Evolutionary conservation across 2,797 vertebrate species (phyloP).

Genomic region (Cephalopachus bancanus): DNA sequence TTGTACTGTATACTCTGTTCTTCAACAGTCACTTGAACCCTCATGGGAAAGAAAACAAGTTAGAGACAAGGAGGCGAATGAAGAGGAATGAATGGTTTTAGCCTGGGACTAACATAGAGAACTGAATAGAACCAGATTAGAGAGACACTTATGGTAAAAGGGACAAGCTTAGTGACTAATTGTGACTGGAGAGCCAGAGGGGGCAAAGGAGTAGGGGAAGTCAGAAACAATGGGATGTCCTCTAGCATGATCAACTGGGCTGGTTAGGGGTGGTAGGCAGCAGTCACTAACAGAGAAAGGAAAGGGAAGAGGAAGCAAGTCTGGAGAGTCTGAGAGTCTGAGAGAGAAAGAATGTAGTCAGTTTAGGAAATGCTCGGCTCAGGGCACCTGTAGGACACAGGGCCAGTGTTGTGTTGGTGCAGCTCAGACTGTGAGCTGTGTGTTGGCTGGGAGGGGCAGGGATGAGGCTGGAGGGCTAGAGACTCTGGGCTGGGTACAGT

Average conservation of each 20-base stretch:
- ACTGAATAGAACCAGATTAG: rapidly evolving
- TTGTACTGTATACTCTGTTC: no score
- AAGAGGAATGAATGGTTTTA: background rate
- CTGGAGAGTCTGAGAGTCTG: no score
- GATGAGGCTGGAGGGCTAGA: no score
- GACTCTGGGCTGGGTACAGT: no score
- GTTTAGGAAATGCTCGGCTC: rapidly evolving
- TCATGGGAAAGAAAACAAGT: background rate
- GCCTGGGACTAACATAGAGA: background rate
- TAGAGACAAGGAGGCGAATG: background rate
- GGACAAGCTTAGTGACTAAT: background rate
- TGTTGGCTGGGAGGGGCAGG: background rate
- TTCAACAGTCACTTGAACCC: background rate
- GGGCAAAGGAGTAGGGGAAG: background rate
- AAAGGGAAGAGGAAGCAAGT: no score
- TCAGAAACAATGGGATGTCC: background rate
- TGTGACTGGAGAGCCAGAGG: no score
- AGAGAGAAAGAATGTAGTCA: rapidly evolving
- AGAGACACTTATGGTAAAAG: background rate
- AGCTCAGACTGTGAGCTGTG: background rate
- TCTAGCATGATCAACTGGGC: background rate
- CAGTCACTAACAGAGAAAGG: background rate
- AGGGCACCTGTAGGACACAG: rapidly evolving
- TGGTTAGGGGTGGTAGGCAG: background rate
- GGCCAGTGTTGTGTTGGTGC: background rate